Evolutionary conservation across 2,113 vertebrate genomes (phyloP).

Genomic region (Monopterus albus): DNA sequence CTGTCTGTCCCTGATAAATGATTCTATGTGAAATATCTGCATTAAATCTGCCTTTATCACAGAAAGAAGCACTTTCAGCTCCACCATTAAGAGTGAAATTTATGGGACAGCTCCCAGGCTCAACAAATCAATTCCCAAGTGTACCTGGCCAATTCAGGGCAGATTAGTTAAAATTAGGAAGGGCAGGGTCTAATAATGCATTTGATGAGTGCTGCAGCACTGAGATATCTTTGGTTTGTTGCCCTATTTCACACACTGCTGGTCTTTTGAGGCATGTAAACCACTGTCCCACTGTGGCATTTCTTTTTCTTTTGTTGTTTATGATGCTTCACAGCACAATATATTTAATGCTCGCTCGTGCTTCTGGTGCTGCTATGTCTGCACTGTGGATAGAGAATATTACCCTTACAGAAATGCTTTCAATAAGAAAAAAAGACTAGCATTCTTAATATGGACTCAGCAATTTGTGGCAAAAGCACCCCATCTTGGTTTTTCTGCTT

Average conservation of each 20-base stretch:
- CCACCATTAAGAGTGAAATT: slow-evolving; percentile 81
- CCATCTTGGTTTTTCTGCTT: background rate
- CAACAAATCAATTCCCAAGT: slow-evolving; percentile 73
- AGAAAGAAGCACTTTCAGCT: slow-evolving; percentile 56
- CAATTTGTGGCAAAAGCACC: background rate
- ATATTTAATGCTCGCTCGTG: slow-evolving; percentile 14
- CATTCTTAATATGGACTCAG: slow-evolving; percentile 20
- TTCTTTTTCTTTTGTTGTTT: slow-evolving; percentile 39
- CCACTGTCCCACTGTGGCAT: slow-evolving; percentile 41
- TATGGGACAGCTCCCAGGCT: slow-evolving; percentile 69
- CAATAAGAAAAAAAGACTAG: background rate
- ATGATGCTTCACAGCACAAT: slow-evolving; percentile 25
- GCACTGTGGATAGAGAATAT: slow-evolving; percentile 28
- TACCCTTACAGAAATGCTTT: slow-evolving; percentile 14
- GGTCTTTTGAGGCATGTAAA: slow-evolving; percentile 43
- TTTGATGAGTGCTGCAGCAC: slow-evolving; percentile 68
- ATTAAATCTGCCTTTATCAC: slow-evolving; percentile 83
- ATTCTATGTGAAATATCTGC: slow-evolving; percentile 81
- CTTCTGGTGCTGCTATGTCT: slow-evolving; percentile 34
- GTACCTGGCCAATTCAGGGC: slow-evolving; percentile 72
- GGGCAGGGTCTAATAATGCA: slow-evolving; percentile 72
- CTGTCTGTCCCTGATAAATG: slow-evolving; percentile 87
- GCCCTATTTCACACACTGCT: slow-evolving; percentile 39
- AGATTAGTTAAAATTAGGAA: slow-evolving; percentile 79
- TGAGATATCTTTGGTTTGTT: slow-evolving; percentile 66